Percentiles rank a stretch among this genome's conserved stretches.
Evolutionary conservation across 2,888 invertebrate species (phyloP).

Genomic region (Neocrepidodera transversa): DNA sequence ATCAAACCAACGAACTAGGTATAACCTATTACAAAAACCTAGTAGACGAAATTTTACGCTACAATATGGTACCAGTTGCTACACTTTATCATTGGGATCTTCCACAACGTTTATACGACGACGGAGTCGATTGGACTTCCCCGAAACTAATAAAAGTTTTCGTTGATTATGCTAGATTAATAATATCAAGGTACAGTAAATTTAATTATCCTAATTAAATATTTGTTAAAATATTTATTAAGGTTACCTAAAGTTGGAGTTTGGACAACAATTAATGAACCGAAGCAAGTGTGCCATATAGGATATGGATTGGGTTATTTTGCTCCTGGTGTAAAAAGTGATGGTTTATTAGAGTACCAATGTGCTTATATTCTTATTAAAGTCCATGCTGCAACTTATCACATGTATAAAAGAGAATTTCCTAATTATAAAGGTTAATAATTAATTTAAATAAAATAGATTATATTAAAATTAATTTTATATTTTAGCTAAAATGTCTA

Average conservation of each 20-base stretch:
- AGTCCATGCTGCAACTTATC: conserved; percentile 71
- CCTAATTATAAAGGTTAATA: conserved; percentile 35
- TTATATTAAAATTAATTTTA: conserved; percentile 35
- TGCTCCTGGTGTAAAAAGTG: conserved; percentile 63
- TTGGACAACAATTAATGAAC: conserved; percentile 25
- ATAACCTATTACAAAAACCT: conserved; percentile 37
- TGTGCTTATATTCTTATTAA: conserved; percentile 70
- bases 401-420: conserved; percentile 66
- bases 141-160: conserved; percentile 62
- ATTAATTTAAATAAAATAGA: too few species aligned
- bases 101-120: conserved; percentile 51
- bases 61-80: conserved; percentile 42
- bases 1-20: conserved; percentile 61
- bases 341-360: conserved; percentile 69
- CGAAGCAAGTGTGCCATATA: conserved; percentile 7
- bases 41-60: conserved; percentile 8
- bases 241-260: conserved; percentile 55
- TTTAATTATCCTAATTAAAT: too few species aligned
- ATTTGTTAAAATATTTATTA: not conserved
- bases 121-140: conserved; percentile 67
- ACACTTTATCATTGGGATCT: conserved; percentile 49
- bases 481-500: conserved; percentile 28
- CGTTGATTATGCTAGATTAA: conserved; percentile 63
- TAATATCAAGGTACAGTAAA: conserved; percentile 36
- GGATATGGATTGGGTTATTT: conserved; percentile 59